phyloP scores from a whole-genome alignment of 2,888 invertebrate species.

The Psylliodes chrysocephalus region DNA sequence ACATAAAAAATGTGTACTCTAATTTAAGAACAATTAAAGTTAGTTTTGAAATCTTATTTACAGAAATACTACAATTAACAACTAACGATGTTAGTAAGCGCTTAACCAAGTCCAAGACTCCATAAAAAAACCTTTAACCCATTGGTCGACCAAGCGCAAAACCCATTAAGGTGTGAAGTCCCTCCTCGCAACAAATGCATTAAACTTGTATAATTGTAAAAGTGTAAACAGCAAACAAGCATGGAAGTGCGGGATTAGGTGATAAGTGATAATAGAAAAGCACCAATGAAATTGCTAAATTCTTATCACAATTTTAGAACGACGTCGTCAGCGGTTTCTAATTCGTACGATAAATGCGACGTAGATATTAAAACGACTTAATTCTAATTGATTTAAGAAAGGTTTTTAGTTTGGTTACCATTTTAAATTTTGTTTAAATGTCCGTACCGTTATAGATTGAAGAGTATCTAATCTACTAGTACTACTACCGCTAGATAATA shows the following conservation, averaged over 20 bases:
- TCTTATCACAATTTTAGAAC: neutral
- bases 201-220: constrained; percentile 7
- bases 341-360: neutral
- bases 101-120: too few relatives aligned
- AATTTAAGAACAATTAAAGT: too few relatives aligned
- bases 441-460: too few relatives aligned
- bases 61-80: too few relatives aligned
- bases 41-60: too few relatives aligned
- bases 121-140: neutral
- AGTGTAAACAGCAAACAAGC: constrained; percentile 1
- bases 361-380: neutral
- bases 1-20: too few relatives aligned
- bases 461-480: too few relatives aligned
- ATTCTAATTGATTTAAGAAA: too few relatives aligned
- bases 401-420: too few relatives aligned
- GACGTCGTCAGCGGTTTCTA: neutral
- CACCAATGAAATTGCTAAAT: constrained; percentile 6
- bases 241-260: neutral
- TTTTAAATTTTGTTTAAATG: too few relatives aligned
- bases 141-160: neutral
- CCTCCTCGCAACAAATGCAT: constrained; percentile 2
- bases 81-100: too few relatives aligned
- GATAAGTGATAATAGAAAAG: constrained; percentile 3
- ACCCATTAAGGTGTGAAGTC: constrained; percentile 1
- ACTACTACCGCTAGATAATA: too few relatives aligned